phyloP scores from a whole-genome alignment of 1,140 invertebrate species.

The Tribolium castaneum region DNA sequence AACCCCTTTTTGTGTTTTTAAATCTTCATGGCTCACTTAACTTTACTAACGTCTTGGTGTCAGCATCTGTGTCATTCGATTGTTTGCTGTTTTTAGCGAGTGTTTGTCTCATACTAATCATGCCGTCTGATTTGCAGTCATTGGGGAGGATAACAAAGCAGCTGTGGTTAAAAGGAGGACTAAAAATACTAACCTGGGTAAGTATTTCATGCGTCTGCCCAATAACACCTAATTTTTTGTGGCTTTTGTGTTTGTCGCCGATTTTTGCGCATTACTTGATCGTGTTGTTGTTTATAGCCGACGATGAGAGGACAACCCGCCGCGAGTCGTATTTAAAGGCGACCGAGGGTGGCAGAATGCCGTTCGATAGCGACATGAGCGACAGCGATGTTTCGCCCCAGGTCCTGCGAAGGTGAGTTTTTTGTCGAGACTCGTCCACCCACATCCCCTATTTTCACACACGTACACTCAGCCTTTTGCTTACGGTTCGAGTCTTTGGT shows the following conservation, averaged over 20 bases:
- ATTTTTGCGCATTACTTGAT: slow-evolving; percentile 2
- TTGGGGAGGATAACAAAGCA: slow-evolving; percentile 54
- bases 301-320: slow-evolving; percentile 86
- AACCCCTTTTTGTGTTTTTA: slow-evolving; percentile 16
- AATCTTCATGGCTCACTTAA: slow-evolving; percentile 17
- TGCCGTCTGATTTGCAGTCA: slow-evolving; percentile 44
- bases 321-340: slow-evolving; percentile 93
- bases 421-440: slow-evolving; percentile 10
- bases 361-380: slow-evolving; percentile 76
- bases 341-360: slow-evolving; percentile 78
- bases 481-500: slow-evolving; percentile 17
- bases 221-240: slow-evolving; percentile 27
- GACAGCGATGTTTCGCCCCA: slow-evolving; percentile 70
- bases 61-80: slow-evolving; percentile 8
- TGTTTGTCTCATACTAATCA: neutral
- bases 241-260: slow-evolving; percentile 7
- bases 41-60: slow-evolving; percentile 6
- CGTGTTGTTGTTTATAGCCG: slow-evolving; percentile 62
- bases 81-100: neutral
- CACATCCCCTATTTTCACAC: slow-evolving; percentile 9
- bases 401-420: slow-evolving; percentile 70
- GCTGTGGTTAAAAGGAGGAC: slow-evolving; percentile 59
- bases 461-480: slow-evolving; percentile 13
- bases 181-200: slow-evolving; percentile 62
- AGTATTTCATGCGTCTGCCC: slow-evolving; percentile 38